Conservation (phyloP, 2,113 vertebrate species). For the Oncorhynchus nerka region DNA sequence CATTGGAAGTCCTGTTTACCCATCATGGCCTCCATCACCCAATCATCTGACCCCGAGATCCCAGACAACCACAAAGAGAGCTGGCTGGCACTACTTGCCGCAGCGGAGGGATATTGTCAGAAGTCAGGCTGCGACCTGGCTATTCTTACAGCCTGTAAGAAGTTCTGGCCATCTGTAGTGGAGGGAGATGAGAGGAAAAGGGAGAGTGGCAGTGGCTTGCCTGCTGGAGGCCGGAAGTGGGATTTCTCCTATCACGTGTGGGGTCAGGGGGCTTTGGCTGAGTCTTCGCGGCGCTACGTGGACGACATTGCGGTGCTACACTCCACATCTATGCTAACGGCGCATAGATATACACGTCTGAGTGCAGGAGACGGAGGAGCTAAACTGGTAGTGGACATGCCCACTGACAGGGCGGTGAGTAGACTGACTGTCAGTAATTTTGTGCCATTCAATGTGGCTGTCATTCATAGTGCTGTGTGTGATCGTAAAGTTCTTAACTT, state of each 20-base stretch:
- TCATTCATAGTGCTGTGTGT: too few relatives aligned
- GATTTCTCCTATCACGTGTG: conserved; percentile 80
- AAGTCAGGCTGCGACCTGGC: conserved; percentile 86
- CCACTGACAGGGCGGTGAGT: conserved; percentile 61
- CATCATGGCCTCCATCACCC: conserved; percentile 70
- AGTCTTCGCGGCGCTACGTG: conserved; percentile 82
- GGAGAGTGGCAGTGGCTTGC: conserved; percentile 58
- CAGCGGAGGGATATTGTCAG: conserved; percentile 82
- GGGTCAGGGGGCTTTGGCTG: conserved; percentile 82
- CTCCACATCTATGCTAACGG: conserved; percentile 76
- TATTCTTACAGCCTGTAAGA: conserved; percentile 82
- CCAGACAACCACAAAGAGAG: conserved; percentile 86
- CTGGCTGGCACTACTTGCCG: conserved; percentile 84
- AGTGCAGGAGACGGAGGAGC: conserved; percentile 33
- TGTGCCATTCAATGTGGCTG: not conserved
- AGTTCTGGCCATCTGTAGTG: conserved; percentile 52
- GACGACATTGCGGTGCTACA: conserved; percentile 90
- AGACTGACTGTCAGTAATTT: not conserved
- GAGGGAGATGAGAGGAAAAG: conserved; percentile 59
- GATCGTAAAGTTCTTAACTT: too few relatives aligned
- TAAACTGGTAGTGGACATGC: conserved; percentile 53
- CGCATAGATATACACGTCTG: conserved; percentile 67
- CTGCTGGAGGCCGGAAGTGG: conserved; percentile 44
- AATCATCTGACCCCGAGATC: conserved; percentile 70
- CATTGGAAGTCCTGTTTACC: conserved; percentile 20